Base-by-base conservation (phyloP, 2,797 vertebrate species). In the Kryptopterus vitreolus region DNA sequence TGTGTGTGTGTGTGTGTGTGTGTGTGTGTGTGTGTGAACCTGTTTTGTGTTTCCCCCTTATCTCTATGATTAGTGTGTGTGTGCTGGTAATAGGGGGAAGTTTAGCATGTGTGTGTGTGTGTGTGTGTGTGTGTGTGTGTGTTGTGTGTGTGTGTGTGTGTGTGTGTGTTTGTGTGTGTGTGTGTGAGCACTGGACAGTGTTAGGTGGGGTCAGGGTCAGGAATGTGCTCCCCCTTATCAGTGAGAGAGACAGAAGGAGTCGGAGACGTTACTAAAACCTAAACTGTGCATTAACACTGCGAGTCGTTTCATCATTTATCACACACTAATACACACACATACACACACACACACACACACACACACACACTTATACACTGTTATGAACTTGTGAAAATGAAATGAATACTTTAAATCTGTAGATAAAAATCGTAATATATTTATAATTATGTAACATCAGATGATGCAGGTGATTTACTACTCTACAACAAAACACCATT, bases 201-300 rank as follows among this genome's bases (percentile, higher is more conserved):
- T 97, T 94, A 96, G 93, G 85, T 91, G 93, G 91, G 95, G 95
- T 96, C 95, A 94, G 85, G 81, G 11, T 77, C 80, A 73, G 88
- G 89, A 85, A 87, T 87, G 86, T 82, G 82, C 66, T 82, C 80
- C 72, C 70, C 83, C 77, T 85, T 87, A 87, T 87, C 84, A 84
- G 84, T 68, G 55, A 71, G 71, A 48, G 81, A 80, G 73, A 74
- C 65, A 77, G 77, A 58, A 74, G 76, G 68, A 80, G 80, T 58
- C 48, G 53, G 69, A 82, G 75, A 78, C 55, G 59, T 82, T 77
- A 69, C 78, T 70, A 48, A 43, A 80, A 73, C 58, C 59, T 63
- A 72, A 71, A 65, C 79, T 68, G 33, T 55, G 59, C 61, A 57
- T 74, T 66, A 53, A 58, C 61, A 15, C 38, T 13, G 1, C 71